phyloP scores from a whole-genome alignment of 2,797 vertebrate species.

The Sebastes vulpes region DNA sequence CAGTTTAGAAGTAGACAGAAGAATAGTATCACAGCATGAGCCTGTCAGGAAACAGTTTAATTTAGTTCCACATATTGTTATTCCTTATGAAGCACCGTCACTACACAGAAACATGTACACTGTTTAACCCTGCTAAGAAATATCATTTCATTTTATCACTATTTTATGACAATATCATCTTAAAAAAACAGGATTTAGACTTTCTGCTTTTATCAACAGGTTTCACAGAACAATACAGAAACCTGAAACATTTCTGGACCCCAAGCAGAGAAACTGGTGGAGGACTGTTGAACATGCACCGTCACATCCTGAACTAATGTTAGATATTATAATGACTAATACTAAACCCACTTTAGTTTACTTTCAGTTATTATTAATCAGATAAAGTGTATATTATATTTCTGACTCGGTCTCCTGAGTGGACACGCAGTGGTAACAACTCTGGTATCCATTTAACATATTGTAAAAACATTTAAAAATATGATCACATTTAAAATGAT shows the following conservation, averaged over 20 bases:
- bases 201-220: neutral
- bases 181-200: neutral
- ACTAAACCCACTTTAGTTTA: neutral
- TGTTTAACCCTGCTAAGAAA: neutral
- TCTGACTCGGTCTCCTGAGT: neutral
- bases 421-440: neutral
- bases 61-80: neutral
- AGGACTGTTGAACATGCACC: constrained; percentile 2
- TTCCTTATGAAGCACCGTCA: neutral
- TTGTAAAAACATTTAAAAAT: neutral
- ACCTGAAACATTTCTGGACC: neutral
- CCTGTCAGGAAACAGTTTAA: neutral
- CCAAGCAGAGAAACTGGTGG: neutral
- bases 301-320: constrained; percentile 30
- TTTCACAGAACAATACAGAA: constrained; percentile 1
- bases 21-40: neutral
- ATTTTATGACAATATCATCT: neutral
- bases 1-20: neutral
- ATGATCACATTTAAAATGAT: neutral
- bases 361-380: neutral
- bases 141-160: neutral
- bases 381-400: neutral
- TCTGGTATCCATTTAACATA: neutral
- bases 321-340: constrained; percentile 15
- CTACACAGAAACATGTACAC: neutral